Evolutionary conservation across 2,113 vertebrate species (phyloP).

Genomic region (Carettochelys insculpta): DNA sequence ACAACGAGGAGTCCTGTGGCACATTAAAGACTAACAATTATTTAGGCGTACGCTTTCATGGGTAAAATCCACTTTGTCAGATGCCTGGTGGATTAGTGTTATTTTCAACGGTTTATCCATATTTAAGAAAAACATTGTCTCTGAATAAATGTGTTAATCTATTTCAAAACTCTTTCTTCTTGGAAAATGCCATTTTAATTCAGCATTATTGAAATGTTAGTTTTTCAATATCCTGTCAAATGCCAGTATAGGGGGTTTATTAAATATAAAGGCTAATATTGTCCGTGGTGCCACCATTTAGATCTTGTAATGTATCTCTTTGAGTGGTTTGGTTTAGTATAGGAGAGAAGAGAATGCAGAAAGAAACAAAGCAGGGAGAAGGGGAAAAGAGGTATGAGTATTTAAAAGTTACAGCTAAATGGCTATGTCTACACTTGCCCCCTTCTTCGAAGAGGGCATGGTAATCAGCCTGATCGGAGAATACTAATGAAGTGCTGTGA

Average conservation of each 20-base stretch:
- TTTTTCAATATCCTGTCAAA: neutral
- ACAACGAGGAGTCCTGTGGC: no score
- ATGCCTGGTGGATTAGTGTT: no score
- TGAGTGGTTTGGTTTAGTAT: slow-evolving; percentile 12
- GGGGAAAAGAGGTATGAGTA: neutral
- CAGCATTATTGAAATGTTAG: neutral
- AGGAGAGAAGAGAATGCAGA: slow-evolving; percentile 13
- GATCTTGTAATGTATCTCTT: neutral
- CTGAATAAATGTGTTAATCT: fast-evolving
- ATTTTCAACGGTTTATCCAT: neutral
- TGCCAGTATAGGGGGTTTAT: neutral
- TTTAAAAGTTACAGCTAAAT: no score
- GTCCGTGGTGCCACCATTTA: neutral
- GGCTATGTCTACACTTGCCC: no score
- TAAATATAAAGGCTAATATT: neutral
- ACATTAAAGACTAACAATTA: no score
- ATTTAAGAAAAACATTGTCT: neutral
- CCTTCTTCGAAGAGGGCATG: no score
- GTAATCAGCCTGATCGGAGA: no score
- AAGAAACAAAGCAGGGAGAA: neutral
- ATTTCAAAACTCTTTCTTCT: neutral
- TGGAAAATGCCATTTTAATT: neutral
- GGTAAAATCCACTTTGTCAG: no score
- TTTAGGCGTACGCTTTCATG: no score
- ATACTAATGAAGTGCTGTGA: no score